Conservation (phyloP, 2,113 vertebrate genomes). For the Pseudorectes ferrugineus region DNA sequence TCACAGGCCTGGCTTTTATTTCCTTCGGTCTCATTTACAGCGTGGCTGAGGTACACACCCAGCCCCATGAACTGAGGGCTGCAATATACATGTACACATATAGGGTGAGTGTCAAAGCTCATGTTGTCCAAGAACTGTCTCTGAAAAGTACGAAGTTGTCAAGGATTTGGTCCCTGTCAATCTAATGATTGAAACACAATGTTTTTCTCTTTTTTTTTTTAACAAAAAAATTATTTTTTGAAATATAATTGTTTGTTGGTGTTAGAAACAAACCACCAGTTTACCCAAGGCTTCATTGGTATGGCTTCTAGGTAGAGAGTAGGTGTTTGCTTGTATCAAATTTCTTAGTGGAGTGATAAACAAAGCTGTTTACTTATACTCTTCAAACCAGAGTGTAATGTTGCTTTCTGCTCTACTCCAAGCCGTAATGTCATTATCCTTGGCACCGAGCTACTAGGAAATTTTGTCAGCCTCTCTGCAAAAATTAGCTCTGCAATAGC, state of each 20-base stretch:
- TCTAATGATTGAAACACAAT: not conserved
- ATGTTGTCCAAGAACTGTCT: not conserved
- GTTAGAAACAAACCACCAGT: not conserved
- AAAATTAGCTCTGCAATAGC: not conserved
- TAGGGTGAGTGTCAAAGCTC: not conserved
- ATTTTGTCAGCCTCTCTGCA: not conserved
- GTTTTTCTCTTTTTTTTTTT: too few relatives aligned
- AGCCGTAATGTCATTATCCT: conserved; percentile 26
- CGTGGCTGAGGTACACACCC: not conserved
- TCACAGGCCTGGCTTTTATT: not conserved
- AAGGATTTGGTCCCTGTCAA: not conserved
- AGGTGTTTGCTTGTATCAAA: not conserved
- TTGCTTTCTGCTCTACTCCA: not conserved
- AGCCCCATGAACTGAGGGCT: not conserved
- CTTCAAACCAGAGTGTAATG: not conserved
- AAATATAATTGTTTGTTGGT: not conserved
- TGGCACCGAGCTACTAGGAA: not conserved
- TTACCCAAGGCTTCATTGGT: not conserved
- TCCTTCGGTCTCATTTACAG: not conserved
- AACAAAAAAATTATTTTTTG: not conserved
- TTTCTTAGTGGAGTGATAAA: conserved; percentile 11
- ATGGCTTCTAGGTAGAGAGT: not conserved
- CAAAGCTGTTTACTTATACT: conserved; percentile 30
- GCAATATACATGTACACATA: not conserved
- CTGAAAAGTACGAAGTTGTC: not conserved